A percentile compares a stretch with the other conserved stretches of the same genome.
Evolutionary conservation across 64 coral and sea anemone species (phyloP).

Genomic region (Cladopsammia gracilis): DNA sequence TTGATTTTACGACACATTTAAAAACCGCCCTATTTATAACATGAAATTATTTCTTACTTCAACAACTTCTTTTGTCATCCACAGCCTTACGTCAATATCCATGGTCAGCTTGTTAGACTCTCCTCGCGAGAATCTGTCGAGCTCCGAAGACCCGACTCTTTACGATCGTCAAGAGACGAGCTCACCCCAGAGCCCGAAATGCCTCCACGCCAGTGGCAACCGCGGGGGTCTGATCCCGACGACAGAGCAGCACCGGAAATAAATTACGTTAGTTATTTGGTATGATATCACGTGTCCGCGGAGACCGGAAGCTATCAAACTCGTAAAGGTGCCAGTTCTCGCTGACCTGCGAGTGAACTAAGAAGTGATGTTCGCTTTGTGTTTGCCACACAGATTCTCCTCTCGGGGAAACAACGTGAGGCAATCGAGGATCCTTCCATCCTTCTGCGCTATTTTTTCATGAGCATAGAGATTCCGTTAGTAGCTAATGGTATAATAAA

Average conservation of each 20-base stretch:
- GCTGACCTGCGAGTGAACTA: too few relatives aligned
- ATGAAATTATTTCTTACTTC: not conserved
- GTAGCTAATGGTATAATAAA: too few relatives aligned
- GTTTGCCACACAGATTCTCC: too few relatives aligned
- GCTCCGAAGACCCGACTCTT: constrained; percentile 53
- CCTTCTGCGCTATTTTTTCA: too few relatives aligned
- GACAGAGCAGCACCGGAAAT: constrained; percentile 27
- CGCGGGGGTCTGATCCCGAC: constrained; percentile 22
- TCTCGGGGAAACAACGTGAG: too few relatives aligned
- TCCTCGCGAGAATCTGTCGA: constrained; percentile 53
- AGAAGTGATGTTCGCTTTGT: too few relatives aligned
- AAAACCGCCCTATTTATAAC: too few relatives aligned
- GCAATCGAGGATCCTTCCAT: too few relatives aligned
- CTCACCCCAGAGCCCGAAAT: constrained; percentile 40
- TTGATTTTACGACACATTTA: too few relatives aligned
- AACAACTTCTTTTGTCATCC: not conserved
- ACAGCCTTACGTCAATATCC: constrained; percentile 88
- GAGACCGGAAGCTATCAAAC: not conserved
- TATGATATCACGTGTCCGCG: not conserved
- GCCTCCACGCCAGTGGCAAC: not conserved
- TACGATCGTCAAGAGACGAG: constrained; percentile 30
- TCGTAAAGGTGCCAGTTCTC: too few relatives aligned
- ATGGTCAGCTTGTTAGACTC: constrained; percentile 85
- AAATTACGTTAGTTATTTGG: constrained; percentile 50
- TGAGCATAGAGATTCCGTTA: too few relatives aligned